Conservation (phyloP, 2,113 vertebrate genomes). For the Labrus mixtus region DNA sequence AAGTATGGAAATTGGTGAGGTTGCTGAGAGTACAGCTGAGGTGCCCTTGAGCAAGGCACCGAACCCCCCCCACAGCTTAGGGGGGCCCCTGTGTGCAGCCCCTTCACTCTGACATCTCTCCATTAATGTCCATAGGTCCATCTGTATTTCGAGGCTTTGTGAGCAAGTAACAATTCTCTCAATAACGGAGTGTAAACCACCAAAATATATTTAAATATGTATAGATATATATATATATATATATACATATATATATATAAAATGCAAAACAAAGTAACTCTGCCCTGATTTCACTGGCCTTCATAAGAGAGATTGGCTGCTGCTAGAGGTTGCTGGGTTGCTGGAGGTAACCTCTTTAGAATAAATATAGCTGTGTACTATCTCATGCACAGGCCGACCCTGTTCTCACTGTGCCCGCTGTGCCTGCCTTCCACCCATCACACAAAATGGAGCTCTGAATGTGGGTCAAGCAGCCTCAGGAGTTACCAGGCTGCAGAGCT, state of each 20-base stretch:
- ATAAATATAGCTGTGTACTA: constrained; percentile 75
- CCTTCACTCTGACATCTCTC: no score
- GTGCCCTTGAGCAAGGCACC: no score
- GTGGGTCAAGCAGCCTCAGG: constrained; percentile 79
- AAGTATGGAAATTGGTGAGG: no score
- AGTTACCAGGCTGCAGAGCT: constrained; percentile 44
- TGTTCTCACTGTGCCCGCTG: constrained; percentile 63
- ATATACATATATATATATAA: not conserved
- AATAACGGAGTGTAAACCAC: no score
- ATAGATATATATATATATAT: no score
- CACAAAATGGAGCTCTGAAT: constrained; percentile 69
- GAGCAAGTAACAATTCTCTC: no score
- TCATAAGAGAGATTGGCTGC: constrained; percentile 54
- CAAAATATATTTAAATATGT: no score
- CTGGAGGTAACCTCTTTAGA: constrained; percentile 77
- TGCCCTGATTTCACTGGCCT: constrained; percentile 63
- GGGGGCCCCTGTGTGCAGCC: no score
- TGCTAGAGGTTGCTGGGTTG: constrained; percentile 61
- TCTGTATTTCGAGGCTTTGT: no score
- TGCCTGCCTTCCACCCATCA: constrained; percentile 69
- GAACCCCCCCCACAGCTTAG: no score
- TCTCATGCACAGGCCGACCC: constrained; percentile 67
- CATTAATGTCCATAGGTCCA: no score
- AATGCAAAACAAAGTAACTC: constrained; percentile 28
- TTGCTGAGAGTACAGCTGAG: no score